Evolutionary conservation across 2,797 vertebrate genomes (phyloP).

Genomic region (Champsocephalus esox): DNA sequence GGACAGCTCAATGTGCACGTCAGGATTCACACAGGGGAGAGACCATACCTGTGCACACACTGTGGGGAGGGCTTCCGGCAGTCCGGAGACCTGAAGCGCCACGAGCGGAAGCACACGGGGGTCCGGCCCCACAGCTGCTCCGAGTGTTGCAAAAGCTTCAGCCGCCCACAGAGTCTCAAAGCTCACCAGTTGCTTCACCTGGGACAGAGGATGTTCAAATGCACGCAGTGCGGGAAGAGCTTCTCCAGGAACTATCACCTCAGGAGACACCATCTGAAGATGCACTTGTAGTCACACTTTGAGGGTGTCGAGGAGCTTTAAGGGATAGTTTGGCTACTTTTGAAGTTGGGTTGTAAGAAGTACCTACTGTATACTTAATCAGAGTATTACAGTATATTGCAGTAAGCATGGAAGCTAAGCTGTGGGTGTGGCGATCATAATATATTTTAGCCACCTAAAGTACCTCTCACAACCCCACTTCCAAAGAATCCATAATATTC

Average conservation of each 20-base stretch:
- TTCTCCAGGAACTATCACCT: constrained; percentile 87
- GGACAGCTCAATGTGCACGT: constrained; percentile 89
- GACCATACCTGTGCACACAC: constrained; percentile 88
- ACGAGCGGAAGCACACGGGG: constrained; percentile 89
- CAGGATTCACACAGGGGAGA: constrained; percentile 89
- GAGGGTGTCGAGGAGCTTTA: background rate
- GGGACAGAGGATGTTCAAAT: constrained; percentile 84
- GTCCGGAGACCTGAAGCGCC: constrained; percentile 88
- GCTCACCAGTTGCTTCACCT: constrained; percentile 86
- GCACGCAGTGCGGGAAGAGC: constrained; percentile 85
- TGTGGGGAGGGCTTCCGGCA: constrained; percentile 90
- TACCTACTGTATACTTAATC: no score
- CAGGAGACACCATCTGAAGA: constrained; percentile 86
- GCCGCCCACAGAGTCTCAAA: constrained; percentile 86
- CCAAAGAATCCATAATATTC: no score
- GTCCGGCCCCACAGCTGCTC: constrained; percentile 86
- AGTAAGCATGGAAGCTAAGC: no score
- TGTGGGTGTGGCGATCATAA: no score
- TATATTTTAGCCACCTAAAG: no score
- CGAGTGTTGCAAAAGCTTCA: constrained; percentile 89
- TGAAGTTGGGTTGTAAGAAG: no score
- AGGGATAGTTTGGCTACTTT: no score
- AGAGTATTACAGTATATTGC: no score
- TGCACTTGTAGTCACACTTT: constrained; percentile 74
- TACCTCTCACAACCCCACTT: no score